Percentiles rank a stretch among this genome's conserved stretches.
Conservation (phyloP, 2,113 vertebrate genomes). For the Pluvianellus socialis region DNA sequence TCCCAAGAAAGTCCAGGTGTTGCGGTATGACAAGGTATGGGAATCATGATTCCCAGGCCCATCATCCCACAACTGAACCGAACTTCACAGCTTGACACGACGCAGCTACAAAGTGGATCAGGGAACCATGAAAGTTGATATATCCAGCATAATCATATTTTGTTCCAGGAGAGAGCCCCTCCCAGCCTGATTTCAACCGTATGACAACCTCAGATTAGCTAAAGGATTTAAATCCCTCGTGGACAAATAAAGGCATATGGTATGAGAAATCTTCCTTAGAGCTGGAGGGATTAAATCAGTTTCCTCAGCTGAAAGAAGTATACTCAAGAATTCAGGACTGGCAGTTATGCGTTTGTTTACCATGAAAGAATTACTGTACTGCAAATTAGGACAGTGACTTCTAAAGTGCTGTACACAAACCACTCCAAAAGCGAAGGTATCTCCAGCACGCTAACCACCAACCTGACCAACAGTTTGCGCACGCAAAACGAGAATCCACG, state of each 20-base stretch:
- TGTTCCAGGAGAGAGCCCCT: not conserved
- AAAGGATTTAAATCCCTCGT: not conserved
- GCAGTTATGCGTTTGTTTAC: not conserved
- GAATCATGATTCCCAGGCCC: not conserved
- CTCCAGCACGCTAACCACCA: not conserved
- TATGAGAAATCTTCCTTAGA: conserved; percentile 4
- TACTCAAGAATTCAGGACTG: not conserved
- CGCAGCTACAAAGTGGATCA: not conserved
- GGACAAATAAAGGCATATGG: conserved; percentile 44
- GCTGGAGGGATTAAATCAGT: not conserved
- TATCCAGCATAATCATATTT: not conserved
- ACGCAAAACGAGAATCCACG: not conserved
- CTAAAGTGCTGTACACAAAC: not conserved
- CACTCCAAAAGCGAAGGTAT: not conserved
- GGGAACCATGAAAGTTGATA: not conserved
- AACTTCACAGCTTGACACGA: not conserved
- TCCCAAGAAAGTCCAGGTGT: not conserved
- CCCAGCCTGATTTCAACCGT: not conserved
- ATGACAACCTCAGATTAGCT: not conserved
- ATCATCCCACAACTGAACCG: not conserved
- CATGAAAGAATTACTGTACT: not conserved
- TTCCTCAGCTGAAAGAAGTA: not conserved
- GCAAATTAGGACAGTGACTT: not conserved
- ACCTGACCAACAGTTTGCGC: accelerated
- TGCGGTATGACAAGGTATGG: not conserved